Evolutionary conservation across 1,140 invertebrate species (phyloP).

Genomic region (Melipona quadrifasciata): DNA sequence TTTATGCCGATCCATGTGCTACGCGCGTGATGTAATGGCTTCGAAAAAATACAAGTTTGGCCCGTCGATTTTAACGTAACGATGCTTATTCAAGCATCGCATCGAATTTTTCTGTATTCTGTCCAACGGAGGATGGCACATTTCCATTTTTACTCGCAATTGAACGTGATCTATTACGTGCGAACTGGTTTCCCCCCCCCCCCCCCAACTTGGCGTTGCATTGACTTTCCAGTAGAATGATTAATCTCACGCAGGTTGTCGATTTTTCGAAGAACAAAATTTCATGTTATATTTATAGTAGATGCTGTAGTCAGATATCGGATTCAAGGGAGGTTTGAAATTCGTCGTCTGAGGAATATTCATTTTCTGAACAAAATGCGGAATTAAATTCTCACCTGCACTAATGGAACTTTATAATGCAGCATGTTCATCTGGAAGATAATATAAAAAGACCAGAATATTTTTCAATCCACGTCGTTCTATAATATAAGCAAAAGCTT

Average conservation of each 20-base stretch:
- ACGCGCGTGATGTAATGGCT: background rate
- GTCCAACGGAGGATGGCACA: background rate
- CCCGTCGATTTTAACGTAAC: background rate
- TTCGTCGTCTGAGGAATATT: no score
- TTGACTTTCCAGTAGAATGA: background rate
- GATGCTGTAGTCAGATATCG: no score
- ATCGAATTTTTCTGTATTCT: background rate
- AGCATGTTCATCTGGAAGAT: no score
- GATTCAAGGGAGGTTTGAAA: no score
- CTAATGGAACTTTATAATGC: no score
- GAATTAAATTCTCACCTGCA: no score
- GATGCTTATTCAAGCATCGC: background rate
- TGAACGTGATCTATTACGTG: background rate
- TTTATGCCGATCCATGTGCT: background rate
- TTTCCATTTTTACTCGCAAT: background rate
- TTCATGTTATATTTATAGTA: no score
- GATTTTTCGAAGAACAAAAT: background rate
- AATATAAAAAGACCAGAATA: no score
- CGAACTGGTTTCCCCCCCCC: background rate
- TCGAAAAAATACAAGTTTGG: background rate
- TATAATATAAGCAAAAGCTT: no score
- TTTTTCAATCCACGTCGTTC: no score
- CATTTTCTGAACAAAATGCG: no score
- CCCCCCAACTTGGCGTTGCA: background rate
- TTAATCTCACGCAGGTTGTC: background rate